These are phyloP conservation scores for Urosaurus nigricauda DNA, from an alignment of 2,797 vertebrate species.

Conservation along the genomic window DNA sequence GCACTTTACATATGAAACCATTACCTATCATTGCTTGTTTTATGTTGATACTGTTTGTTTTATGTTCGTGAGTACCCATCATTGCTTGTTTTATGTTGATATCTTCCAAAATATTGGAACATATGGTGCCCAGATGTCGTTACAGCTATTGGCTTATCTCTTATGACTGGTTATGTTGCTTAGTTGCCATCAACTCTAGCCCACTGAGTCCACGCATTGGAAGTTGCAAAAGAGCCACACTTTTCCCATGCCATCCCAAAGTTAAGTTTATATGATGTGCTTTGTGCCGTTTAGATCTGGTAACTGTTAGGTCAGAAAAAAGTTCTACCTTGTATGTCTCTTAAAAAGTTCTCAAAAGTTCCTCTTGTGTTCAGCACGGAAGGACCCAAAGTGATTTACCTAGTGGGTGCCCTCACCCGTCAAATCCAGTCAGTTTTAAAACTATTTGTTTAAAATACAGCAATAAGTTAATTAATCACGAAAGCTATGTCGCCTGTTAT, in stretches of 20 bases:
- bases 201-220: not conserved
- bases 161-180: not conserved
- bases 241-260: not conserved
- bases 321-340: not conserved
- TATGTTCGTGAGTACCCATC: not conserved
- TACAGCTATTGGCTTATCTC: not conserved
- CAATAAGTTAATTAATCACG: not conserved
- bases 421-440: not conserved
- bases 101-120: not conserved
- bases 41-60: not conserved
- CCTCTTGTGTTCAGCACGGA: conserved; percentile 42
- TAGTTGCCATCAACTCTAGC: not conserved
- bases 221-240: not conserved
- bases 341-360: conserved; percentile 54
- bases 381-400: conserved; percentile 47
- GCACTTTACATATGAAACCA: not conserved
- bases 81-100: not conserved
- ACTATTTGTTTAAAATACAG: not conserved
- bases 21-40: not conserved
- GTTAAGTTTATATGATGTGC: not conserved
- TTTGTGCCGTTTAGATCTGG: not conserved
- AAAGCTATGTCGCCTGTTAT: not conserved
- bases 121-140: not conserved
- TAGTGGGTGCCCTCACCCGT: conserved; percentile 44
- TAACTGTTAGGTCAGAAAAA: not conserved